Base-by-base conservation (phyloP, 2,797 vertebrate genomes). In the Pseudopleuronectes americanus region DNA sequence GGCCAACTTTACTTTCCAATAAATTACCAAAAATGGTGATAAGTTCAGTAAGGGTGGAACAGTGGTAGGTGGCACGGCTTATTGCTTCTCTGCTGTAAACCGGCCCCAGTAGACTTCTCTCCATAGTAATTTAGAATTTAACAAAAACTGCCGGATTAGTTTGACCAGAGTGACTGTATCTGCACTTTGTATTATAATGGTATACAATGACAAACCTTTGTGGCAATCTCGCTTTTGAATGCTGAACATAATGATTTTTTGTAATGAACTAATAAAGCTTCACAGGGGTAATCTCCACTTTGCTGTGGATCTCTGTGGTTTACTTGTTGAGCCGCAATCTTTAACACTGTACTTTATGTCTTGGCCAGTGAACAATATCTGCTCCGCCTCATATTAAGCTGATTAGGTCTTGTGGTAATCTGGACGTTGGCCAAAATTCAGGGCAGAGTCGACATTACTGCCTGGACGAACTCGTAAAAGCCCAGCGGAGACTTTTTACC, bases 401-500 rank as follows among this genome's bases (percentile, higher is more conserved):
- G 80, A 88, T 87, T 80, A 77, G 23, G 52, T 68, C 58, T 79
- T 38, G 26, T 64, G 77, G 68, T 69, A 65, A 79, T 84, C 69
- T 89, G 85, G 78, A 84, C 5, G 47, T 33, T 64, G 52, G 83
- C 86, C 83, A 87, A 62, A 70, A 65, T 57, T 43, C 57, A 57
- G 67, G 57, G 64, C 64, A 57, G 45, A 68, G 65, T 48, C 71
- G 68, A 84, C 65, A 63, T 82, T 71, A 84, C 56, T 84, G 80
- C 70, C 48, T 74, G 61, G 66, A 72, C 49, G 49, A 74, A 79
- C 68, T 67, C 56, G 76, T 79, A 82, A 90, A 81, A 77, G 74
- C 66, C 54, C 81, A 75, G 76, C 5, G 41, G 85, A 87, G 84
- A 81, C 81, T 48, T 74, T 85, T 83, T 79, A 79, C 59, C 63